These are phyloP conservation scores for Parnassius smintheus DNA, from an alignment of 2,888 invertebrate species.

Conservation along the genomic window DNA sequence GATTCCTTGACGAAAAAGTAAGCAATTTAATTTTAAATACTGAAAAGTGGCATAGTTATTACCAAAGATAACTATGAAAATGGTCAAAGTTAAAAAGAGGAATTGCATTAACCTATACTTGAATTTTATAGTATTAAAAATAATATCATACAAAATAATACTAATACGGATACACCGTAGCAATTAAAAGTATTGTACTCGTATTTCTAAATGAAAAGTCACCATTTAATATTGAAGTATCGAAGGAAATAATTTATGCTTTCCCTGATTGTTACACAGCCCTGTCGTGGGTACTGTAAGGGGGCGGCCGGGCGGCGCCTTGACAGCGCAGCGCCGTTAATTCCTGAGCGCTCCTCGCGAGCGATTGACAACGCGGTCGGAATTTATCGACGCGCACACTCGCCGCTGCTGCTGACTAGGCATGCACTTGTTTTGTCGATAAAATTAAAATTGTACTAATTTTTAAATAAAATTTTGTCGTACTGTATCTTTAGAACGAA, in stretches of 20 bases:
- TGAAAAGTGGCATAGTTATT: too few species aligned
- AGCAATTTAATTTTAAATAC: too few species aligned
- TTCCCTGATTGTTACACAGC: conserved; percentile 35
- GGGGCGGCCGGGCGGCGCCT: conserved; percentile 56
- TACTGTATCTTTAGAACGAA: too few species aligned
- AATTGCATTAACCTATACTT: too few species aligned
- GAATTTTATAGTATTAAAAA: too few species aligned
- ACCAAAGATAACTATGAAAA: too few species aligned
- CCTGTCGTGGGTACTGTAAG: conserved; percentile 37
- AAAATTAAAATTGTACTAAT: neutral
- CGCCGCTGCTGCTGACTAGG: conserved; percentile 46
- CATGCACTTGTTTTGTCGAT: conserved; percentile 25
- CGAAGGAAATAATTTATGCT: conserved; percentile 6
- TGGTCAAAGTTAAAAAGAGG: too few species aligned
- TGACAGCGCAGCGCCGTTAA: conserved; percentile 76
- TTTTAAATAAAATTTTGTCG: too few species aligned
- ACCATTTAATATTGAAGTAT: conserved; percentile 10
- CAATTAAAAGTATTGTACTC: too few species aligned
- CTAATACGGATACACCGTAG: too few species aligned
- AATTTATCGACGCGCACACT: conserved; percentile 79
- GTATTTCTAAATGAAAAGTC: conserved; percentile 6
- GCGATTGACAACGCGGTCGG: conserved; percentile 78
- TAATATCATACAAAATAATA: too few species aligned
- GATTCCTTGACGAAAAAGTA: too few species aligned
- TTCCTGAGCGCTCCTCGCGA: conserved; percentile 72